Evolutionary conservation across 1,140 invertebrate species (phyloP), one percentile per base, ranked within the genome.

Genomic region (Hyles vespertilio): DNA sequence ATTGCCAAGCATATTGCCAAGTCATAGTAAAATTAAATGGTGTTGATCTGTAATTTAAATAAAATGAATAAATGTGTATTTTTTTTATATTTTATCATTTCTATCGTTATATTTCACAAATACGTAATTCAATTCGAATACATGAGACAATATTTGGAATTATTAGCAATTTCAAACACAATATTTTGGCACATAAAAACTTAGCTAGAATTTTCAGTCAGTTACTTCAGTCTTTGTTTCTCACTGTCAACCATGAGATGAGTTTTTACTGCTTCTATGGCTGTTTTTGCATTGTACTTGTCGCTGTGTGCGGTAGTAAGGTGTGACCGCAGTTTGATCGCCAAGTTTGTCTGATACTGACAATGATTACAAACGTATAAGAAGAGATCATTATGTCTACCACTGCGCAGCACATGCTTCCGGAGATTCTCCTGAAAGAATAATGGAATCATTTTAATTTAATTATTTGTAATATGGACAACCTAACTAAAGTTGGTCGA

Each of bases 391-490:
- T 91, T 90, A 82, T 98, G 96, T 49, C 94, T 92, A 54, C 91
- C 93, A 2, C 94, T 96, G n/a, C 93, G 93, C 0, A 96, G 78
- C 3, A 96, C 92, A 83, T 98, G 96, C 72, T 97, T 97, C 2
- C 96, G 91, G 5, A 98, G 90, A 81, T 97, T 97, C 80, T 97
- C 96, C 93, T 96, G 89, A 5, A 60, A 56, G 6, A 9, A n/a
- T 51, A 22, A 51, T 51, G 32, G 10, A 45, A 45, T 45, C 1
- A 45, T 45, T 45, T 8, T 45, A 45, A n/a, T n/a, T 45, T n/a
- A 45, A n/a, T n/a, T n/a, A n/a, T n/a, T n/a, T 45, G 6, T 45
- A 8, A 45, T 45, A 45, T 45, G 2, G 6, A 45, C 10, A 2
- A 45, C 10, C 22, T 22, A 22, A 22, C 22, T 22, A 22, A 22